Percentiles rank a stretch among this genome's conserved stretches.
phyloP scores from a whole-genome alignment of 2,797 vertebrate genomes.

The Mormyrops attenuatus region DNA sequence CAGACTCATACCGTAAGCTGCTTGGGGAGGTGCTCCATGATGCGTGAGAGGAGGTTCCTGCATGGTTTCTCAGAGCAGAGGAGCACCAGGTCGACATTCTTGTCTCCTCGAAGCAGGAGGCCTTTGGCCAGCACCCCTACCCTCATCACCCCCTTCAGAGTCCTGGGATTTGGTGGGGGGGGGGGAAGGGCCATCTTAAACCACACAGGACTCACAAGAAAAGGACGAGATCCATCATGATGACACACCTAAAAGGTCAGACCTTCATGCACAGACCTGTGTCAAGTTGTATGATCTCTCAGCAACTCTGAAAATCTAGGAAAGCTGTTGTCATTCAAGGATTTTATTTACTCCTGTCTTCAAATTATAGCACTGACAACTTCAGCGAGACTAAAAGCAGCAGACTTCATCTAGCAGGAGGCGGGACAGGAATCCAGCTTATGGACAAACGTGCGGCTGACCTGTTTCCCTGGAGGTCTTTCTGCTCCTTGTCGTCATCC shows the following conservation, averaged over 20 bases:
- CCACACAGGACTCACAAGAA: neutral
- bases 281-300: neutral
- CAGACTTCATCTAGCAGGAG: neutral
- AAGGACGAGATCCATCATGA: neutral
- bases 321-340: neutral
- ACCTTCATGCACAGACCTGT: neutral
- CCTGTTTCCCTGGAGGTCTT: constrained; percentile 65
- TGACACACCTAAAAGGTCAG: neutral
- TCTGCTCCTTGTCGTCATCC: constrained; percentile 79
- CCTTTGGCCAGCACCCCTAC: constrained; percentile 96
- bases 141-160: constrained; percentile 91
- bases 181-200: neutral
- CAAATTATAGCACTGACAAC: neutral
- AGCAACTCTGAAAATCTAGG: neutral
- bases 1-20: constrained; percentile 80
- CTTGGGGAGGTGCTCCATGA: constrained; percentile 90
- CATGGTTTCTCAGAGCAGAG: constrained; percentile 92
- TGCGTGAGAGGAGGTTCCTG: constrained; percentile 73
- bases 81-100: constrained; percentile 88
- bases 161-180: constrained; percentile 41
- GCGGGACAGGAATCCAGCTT: neutral
- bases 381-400: neutral
- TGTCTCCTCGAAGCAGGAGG: constrained; percentile 87
- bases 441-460: constrained; percentile 12
- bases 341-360: neutral